phyloP scores from a whole-genome alignment of 2,888 invertebrate species.

The Cremastinae sp. region DNA sequence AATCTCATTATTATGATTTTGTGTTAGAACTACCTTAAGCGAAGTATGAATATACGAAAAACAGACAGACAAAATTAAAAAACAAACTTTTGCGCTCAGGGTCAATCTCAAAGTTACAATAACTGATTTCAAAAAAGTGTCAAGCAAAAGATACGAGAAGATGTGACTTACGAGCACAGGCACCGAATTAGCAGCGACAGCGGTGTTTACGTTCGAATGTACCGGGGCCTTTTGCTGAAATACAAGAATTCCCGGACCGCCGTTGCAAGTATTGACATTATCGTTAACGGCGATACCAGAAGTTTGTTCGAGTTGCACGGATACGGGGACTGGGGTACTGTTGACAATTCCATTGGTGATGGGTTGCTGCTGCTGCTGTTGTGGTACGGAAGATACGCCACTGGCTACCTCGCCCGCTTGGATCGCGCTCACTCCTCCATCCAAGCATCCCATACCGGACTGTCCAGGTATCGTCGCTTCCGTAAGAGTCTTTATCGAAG shows the following conservation, averaged over 20 bases:
- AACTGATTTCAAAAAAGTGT: too few relatives aligned
- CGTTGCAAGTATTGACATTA: slow-evolving; percentile 77
- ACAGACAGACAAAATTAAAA: too few relatives aligned
- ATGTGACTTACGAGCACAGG: slow-evolving; percentile 86
- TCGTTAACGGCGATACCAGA: slow-evolving; percentile 75
- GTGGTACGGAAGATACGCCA: slow-evolving; percentile 68
- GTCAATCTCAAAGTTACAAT: too few relatives aligned
- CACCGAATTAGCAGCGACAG: slow-evolving; percentile 81
- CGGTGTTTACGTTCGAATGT: slow-evolving; percentile 67
- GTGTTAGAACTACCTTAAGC: too few relatives aligned
- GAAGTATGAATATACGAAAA: too few relatives aligned
- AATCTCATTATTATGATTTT: too few relatives aligned
- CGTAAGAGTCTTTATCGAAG: slow-evolving; percentile 72
- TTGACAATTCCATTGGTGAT: slow-evolving; percentile 73
- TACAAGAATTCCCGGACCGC: slow-evolving; percentile 80
- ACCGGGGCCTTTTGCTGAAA: slow-evolving; percentile 81
- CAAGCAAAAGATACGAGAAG: too few relatives aligned
- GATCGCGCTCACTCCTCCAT: slow-evolving; percentile 46
- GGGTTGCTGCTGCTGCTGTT: slow-evolving; percentile 63
- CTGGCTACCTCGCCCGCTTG: slow-evolving; percentile 67
- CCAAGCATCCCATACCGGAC: slow-evolving; percentile 62
- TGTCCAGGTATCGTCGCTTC: slow-evolving; percentile 74
- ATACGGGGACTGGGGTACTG: slow-evolving; percentile 63
- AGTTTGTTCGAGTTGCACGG: slow-evolving; percentile 50
- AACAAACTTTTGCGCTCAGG: too few relatives aligned